phyloP scores from a whole-genome alignment of 2,113 vertebrate species.

The Colius striatus region DNA sequence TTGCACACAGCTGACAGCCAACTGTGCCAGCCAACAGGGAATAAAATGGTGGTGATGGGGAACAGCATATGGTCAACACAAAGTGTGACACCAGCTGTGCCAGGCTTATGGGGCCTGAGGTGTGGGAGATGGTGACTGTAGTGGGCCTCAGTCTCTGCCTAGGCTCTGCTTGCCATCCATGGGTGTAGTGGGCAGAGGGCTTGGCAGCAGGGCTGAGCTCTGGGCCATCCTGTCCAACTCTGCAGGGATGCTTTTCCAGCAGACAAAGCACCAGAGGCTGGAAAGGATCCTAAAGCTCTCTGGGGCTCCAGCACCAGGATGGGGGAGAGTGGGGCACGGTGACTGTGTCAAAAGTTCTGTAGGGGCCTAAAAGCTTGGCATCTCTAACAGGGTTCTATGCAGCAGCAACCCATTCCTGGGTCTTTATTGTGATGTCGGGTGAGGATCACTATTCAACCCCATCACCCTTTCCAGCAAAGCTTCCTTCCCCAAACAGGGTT shows the following conservation, averaged over 20 bases:
- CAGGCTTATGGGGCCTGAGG: not conserved
- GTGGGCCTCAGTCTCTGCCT: not conserved
- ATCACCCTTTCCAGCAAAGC: not conserved
- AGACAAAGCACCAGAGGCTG: not conserved
- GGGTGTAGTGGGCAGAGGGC: too few species aligned
- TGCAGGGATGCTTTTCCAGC: not conserved
- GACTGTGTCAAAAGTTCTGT: accelerated
- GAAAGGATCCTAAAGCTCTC: not conserved
- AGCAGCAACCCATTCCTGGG: not conserved
- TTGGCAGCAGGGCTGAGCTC: too few species aligned
- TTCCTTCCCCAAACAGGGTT: not conserved
- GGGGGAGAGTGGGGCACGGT: accelerated
- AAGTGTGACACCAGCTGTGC: not conserved
- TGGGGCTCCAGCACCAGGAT: not conserved
- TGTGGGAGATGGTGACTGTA: not conserved
- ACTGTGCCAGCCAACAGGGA: not conserved
- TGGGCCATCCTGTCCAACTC: accelerated
- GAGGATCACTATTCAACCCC: not conserved
- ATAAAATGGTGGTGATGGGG: not conserved
- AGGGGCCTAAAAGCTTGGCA: not conserved
- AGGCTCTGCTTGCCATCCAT: accelerated
- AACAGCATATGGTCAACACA: accelerated
- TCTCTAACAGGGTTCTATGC: not conserved
- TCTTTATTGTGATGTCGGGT: not conserved
- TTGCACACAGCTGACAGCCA: not conserved